Conservation (phyloP, 2,113 vertebrate species). For the Anarrhichthys ocellatus region DNA sequence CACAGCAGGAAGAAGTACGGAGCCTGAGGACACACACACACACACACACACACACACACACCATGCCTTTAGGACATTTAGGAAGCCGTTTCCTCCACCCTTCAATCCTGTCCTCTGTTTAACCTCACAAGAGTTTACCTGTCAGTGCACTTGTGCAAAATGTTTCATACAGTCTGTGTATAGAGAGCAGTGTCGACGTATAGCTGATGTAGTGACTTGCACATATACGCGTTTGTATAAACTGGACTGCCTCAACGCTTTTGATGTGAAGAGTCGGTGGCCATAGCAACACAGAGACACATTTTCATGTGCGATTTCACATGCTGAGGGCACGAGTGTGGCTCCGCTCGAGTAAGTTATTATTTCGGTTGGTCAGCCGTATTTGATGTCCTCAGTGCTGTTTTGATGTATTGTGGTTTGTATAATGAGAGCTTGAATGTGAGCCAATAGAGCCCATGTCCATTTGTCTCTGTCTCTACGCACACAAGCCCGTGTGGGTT, state of each 20-base stretch:
- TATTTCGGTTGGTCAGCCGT: constrained; percentile 57
- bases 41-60: constrained; percentile 6
- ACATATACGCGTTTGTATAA: constrained; percentile 8
- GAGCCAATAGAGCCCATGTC: constrained; percentile 25
- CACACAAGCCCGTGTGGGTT: constrained; percentile 3
- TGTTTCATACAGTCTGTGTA: background rate
- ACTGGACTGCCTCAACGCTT: background rate
- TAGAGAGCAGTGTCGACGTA: background rate
- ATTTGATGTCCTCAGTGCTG: constrained; percentile 29
- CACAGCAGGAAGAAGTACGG: constrained; percentile 53
- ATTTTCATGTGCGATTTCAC: constrained; percentile 30
- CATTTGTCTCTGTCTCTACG: constrained; percentile 14
- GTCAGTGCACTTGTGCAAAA: constrained; percentile 19
- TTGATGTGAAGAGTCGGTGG: constrained; percentile 57
- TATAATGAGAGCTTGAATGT: constrained; percentile 42
- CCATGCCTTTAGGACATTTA: constrained; percentile 43
- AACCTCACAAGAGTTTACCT: constrained; percentile 29
- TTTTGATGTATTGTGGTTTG: constrained; percentile 52
- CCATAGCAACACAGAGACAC: constrained; percentile 65
- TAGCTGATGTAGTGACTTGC: constrained; percentile 2
- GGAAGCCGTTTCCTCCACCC: constrained; percentile 23
- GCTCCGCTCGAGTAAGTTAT: constrained; percentile 31
- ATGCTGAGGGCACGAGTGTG: constrained; percentile 35
- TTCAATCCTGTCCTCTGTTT: constrained; percentile 36
- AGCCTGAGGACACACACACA: constrained; percentile 25